Evolutionary conservation across 2,797 vertebrate genomes (phyloP), one percentile per base, ranked within the genome.

Genomic region (Tapirus indicus): DNA sequence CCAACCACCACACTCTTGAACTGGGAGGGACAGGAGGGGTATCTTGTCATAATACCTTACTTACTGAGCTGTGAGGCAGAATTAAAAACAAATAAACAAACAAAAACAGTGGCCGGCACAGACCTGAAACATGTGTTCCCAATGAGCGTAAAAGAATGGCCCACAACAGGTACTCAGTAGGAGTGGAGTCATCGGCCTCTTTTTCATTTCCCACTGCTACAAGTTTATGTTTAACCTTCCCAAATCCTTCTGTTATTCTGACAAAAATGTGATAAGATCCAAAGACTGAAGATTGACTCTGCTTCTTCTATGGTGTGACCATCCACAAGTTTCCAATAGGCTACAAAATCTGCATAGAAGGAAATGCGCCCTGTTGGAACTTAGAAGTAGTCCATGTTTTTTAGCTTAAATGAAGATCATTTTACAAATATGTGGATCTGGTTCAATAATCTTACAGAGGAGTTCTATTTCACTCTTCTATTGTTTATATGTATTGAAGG

Each of bases 21-120:
- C 32, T 0, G 4, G 0, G 20, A 54, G 23, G 7, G 0, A 6
- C 38, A 13, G 13, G 38, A 20, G 23, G 14, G 7, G 1, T 3
- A 2, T 41, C 25, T 35, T 12, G 9, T 69, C 32, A 13, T 7
- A 23, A 20, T 35, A 6, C 35, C 20, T 32, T 62, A 52, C 2
- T 71, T 2, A 35, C 2, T 0, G 2, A 49, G 66, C 87, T 18
- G 38, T 0, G 8, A 5, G 17, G 35, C 52, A 62, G 79, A 32
- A n/a, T 11, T 3, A 72, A 29, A 80, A 20, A 38, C 29, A 38
- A 20, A 38, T 23, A 38, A 14, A 8, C n/a, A 56, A n/a, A 41
- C 41, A 54, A 68, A 60, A 9, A 29, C 47, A 44, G 8, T 12
- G 7, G 6, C 0, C 2, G 20, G 38, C 16, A 60, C 13, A 38